Percentiles rank a stretch among this genome's conserved stretches.
Evolutionary conservation across 1,140 invertebrate genomes (phyloP).

Genomic region (Vanessa tameamea): DNA sequence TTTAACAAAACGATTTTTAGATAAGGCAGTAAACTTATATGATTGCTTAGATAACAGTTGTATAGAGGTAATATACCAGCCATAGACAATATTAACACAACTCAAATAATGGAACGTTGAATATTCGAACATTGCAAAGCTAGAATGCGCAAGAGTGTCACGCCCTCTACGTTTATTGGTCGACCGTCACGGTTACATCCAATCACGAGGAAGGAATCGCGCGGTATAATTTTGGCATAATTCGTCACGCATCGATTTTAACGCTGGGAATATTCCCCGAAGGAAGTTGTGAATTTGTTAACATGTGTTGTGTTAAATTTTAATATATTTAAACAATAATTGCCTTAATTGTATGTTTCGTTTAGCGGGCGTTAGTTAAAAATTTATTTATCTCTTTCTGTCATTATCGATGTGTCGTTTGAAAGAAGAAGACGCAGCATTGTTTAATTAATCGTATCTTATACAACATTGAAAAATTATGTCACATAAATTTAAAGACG

Average conservation of each 20-base stretch:
- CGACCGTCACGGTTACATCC: conserved; percentile 58
- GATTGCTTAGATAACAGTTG: background rate
- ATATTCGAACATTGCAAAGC: conserved; percentile 58
- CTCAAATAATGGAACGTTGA: conserved; percentile 23
- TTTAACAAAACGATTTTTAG: background rate
- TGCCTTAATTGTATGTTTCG: background rate
- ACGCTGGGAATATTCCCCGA: conserved; percentile 12
- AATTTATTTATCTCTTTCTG: too few species aligned
- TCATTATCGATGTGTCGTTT: too few species aligned
- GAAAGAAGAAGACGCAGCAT: too few species aligned
- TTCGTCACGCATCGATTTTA: conserved; percentile 70
- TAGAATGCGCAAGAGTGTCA: conserved; percentile 67
- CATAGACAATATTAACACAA: background rate
- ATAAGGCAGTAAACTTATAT: background rate
- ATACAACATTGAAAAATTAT: too few species aligned
- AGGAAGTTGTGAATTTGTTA: conserved; percentile 37
- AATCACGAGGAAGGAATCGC: conserved; percentile 55
- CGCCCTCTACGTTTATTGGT: conserved; percentile 70
- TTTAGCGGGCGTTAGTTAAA: too few species aligned
- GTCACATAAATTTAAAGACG: background rate
- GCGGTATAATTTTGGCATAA: conserved; percentile 76
- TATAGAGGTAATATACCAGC: background rate
- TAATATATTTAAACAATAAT: conserved; percentile 4
- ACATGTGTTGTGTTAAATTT: conserved; percentile 15
- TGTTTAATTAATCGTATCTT: too few species aligned